A percentile compares a stretch with the other conserved stretches of the same genome.
Conservation (phyloP, 2,888 invertebrate genomes). For the Drosophila birchii region DNA sequence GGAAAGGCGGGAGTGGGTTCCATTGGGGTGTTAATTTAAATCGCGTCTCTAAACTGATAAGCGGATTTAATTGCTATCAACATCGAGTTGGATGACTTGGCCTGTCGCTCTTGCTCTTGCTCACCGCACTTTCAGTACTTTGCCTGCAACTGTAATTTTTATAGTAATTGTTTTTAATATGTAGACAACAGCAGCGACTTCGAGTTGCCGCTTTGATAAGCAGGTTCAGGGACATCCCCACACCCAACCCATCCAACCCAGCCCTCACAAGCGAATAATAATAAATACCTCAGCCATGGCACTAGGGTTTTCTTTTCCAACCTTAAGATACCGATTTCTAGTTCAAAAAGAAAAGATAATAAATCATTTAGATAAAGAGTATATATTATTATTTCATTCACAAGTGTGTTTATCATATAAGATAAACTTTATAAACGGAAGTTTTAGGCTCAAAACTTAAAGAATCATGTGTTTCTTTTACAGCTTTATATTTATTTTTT, state of each 20-base stretch:
- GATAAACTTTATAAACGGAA: conserved; percentile 3
- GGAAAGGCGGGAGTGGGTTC: conserved; percentile 9
- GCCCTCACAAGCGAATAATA: not conserved
- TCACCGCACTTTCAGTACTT: conserved; percentile 55
- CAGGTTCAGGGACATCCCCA: conserved; percentile 68
- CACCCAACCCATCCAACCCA: conserved; percentile 19
- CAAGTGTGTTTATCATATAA: conserved; percentile 9
- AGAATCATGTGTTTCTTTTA: not conserved
- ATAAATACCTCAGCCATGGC: conserved; percentile 10
- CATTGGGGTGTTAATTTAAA: conserved; percentile 67
- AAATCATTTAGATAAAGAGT: conserved; percentile 16
- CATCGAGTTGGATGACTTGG: conserved; percentile 47
- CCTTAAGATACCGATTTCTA: conserved; percentile 17
- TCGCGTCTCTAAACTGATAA: conserved; percentile 70
- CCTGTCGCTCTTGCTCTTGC: conserved; percentile 65
- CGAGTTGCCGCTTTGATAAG: conserved; percentile 67
- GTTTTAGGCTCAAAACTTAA: not conserved
- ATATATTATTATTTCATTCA: conserved; percentile 29
- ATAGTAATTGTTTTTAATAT: conserved; percentile 66
- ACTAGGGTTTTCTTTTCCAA: conserved; percentile 13
- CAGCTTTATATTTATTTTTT: not conserved
- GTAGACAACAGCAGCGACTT: conserved; percentile 26
- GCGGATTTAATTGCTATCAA: conserved; percentile 72
- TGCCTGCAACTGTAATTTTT: conserved; percentile 74
- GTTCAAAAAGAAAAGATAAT: conserved; percentile 24